phyloP scores from a whole-genome alignment of 2,797 vertebrate genomes.

The Hydrophis major region DNA sequence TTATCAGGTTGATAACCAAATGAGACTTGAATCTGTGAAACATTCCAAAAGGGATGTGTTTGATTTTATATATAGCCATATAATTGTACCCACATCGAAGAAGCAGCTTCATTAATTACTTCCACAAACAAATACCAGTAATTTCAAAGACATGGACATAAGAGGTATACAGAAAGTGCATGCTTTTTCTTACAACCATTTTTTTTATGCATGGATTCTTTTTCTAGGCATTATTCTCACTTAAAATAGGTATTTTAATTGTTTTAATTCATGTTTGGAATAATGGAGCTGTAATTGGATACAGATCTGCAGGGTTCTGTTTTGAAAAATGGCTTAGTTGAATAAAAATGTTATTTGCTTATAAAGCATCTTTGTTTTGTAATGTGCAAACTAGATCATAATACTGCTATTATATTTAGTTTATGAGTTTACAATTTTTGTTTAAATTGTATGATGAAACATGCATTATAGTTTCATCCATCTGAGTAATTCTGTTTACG shows the following conservation, averaged over 20 bases:
- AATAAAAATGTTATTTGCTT: background rate
- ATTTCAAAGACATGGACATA: conserved; percentile 59
- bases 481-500: background rate
- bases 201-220: conserved; percentile 50
- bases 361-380: background rate
- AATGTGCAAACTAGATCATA: background rate
- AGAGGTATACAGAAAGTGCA: conserved; percentile 48
- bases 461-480: background rate
- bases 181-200: conserved; percentile 29
- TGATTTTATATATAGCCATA: conserved; percentile 78
- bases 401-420: background rate
- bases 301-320: conserved; percentile 10
- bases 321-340: background rate
- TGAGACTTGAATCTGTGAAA: conserved; percentile 72
- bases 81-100: conserved; percentile 75
- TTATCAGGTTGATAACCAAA: conserved; percentile 59
- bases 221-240: conserved; percentile 34
- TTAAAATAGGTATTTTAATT: conserved; percentile 31
- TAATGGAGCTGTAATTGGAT: conserved; percentile 30
- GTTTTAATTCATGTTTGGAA: conserved; percentile 27
- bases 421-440: background rate
- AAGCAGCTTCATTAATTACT: conserved; percentile 72
- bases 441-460: background rate
- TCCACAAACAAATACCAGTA: conserved; percentile 62
- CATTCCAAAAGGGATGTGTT: conserved; percentile 71